Evolutionary conservation across 2,113 vertebrate genomes (phyloP).

Genomic region (Struthidea cinerea): DNA sequence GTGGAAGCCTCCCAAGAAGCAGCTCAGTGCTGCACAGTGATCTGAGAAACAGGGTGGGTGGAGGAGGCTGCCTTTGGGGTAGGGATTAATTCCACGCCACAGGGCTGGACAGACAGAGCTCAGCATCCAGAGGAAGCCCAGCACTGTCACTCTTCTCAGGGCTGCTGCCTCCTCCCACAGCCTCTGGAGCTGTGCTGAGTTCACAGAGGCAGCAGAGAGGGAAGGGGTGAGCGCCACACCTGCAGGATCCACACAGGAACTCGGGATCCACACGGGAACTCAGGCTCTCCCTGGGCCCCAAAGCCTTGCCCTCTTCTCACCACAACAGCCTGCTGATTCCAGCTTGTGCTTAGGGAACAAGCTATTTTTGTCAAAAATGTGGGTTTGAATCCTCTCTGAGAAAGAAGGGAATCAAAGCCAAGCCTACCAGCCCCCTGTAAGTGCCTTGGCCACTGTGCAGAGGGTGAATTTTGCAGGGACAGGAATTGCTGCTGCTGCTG

Average conservation of each 20-base stretch:
- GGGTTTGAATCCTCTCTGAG: neutral
- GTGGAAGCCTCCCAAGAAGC: neutral
- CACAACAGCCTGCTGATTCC: neutral
- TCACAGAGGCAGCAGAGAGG: neutral
- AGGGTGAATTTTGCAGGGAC: neutral
- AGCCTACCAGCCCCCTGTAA: neutral
- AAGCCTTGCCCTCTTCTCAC: neutral
- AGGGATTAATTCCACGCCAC: neutral
- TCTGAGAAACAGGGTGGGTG: neutral
- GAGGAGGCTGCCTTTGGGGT: neutral
- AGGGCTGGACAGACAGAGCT: neutral
- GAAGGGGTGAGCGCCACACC: neutral
- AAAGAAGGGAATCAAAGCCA: neutral
- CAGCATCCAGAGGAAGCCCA: neutral
- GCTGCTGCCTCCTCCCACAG: neutral
- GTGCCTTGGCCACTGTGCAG: neutral
- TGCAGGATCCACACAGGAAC: neutral
- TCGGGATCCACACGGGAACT: accelerated
- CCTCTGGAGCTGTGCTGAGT: neutral
- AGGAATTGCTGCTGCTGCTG: neutral
- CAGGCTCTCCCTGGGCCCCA: neutral
- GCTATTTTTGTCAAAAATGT: neutral
- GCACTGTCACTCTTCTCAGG: neutral
- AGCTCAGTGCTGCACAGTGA: neutral
- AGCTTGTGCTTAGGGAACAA: neutral